Conservation (phyloP, 2,113 vertebrate species). For the Tursiops truncatus region DNA sequence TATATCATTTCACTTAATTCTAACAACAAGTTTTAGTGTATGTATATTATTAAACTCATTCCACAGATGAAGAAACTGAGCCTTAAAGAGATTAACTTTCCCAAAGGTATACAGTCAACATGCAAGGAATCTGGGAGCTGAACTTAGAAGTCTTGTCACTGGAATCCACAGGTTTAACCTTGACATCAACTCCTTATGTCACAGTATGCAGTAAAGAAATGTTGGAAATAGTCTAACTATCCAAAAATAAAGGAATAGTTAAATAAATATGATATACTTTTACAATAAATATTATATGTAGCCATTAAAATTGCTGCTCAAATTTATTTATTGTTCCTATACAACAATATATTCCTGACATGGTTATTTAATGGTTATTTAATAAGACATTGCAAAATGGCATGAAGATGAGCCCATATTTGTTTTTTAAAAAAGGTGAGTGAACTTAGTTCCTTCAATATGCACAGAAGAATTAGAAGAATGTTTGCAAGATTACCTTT, state of each 20-base stretch:
- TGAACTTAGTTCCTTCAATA: background rate
- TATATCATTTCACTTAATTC: background rate
- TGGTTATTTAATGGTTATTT: background rate
- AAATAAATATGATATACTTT: background rate
- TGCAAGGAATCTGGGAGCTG: background rate
- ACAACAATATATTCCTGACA: background rate
- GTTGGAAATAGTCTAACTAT: background rate
- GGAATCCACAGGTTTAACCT: background rate
- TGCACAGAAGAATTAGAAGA: background rate
- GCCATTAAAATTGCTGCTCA: background rate
- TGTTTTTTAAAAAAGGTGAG: background rate
- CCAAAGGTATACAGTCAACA: background rate
- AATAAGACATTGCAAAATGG: background rate
- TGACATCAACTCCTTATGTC: background rate
- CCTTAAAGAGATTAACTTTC: background rate
- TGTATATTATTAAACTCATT: background rate
- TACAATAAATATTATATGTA: background rate
- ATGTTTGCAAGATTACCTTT: background rate
- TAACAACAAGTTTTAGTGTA: background rate
- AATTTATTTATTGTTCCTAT: background rate
- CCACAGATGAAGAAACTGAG: background rate
- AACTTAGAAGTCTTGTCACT: background rate
- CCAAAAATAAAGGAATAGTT: background rate
- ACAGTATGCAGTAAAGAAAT: background rate
- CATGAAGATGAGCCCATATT: background rate